These are phyloP conservation scores for Dendronephthya gigantea DNA, from an alignment of 64 coral and sea anemone genomes.

Conservation along the genomic window DNA sequence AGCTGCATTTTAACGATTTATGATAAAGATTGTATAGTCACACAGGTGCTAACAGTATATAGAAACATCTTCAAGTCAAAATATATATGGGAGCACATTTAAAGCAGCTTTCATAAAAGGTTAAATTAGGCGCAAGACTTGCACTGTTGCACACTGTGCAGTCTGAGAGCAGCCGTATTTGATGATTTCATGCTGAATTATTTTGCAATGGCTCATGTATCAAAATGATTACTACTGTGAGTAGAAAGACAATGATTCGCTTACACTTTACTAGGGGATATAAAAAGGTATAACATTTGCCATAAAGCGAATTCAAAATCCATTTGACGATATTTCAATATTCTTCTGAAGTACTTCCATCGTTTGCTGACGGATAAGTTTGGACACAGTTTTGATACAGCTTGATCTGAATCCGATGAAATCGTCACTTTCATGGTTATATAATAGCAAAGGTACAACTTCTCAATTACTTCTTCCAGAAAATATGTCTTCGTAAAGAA, in stretches of 20 bases:
- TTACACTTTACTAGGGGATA: conserved; percentile 98
- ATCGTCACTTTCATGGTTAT: background rate
- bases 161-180: too few relatives aligned
- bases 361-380: conserved; percentile 69
- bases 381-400: background rate
- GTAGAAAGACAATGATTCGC: too few relatives aligned
- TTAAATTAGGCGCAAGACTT: too few relatives aligned
- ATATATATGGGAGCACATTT: too few relatives aligned
- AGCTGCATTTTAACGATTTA: too few relatives aligned
- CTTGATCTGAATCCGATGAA: background rate
- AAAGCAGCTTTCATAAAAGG: too few relatives aligned
- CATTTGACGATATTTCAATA: conserved; percentile 93
- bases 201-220: background rate
- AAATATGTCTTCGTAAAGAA: background rate
- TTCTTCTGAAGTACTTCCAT: conserved; percentile 80
- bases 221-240: too few relatives aligned
- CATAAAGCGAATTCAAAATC: conserved; percentile 99
- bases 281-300: conserved; percentile 94
- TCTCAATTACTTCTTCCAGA: background rate
- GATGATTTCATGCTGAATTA: background rate
- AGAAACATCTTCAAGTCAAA: too few relatives aligned
- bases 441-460: background rate
- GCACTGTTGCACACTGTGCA: too few relatives aligned
- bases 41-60: too few relatives aligned
- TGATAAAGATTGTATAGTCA: too few relatives aligned